These are phyloP conservation scores for Balanococcus diminutus DNA, from an alignment of 2,888 invertebrate species.

Conservation along the genomic window DNA sequence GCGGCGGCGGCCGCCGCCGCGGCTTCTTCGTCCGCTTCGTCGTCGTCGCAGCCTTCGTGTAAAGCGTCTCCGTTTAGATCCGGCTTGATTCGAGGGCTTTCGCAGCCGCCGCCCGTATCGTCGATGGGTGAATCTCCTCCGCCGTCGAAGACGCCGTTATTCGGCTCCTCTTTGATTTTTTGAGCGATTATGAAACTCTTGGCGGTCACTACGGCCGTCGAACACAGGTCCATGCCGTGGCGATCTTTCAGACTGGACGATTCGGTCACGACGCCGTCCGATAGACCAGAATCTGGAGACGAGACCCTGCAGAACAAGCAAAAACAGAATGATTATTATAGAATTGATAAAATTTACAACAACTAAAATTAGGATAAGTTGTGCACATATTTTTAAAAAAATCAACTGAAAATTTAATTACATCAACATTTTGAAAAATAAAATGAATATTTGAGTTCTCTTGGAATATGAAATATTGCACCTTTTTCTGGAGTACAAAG, in stretches of 20 bases:
- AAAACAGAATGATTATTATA: too few relatives aligned
- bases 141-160: conserved; percentile 66
- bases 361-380: too few relatives aligned
- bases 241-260: background rate
- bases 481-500: too few relatives aligned
- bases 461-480: too few relatives aligned
- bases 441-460: too few relatives aligned
- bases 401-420: too few relatives aligned
- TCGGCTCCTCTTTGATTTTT: conserved; percentile 63
- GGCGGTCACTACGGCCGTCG: background rate
- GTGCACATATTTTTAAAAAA: too few relatives aligned
- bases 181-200: conserved; percentile 36
- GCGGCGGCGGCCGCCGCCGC: too few relatives aligned
- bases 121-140: conserved; percentile 58
- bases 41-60: background rate
- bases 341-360: too few relatives aligned
- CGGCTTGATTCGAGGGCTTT: background rate
- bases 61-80: background rate
- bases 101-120: conserved; percentile 57
- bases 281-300: conserved; percentile 58
- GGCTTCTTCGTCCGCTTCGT: background rate
- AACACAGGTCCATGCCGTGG: background rate
- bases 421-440: too few relatives aligned
- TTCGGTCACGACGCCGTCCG: conserved; percentile 55
- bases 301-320: conserved; percentile 56